Conservation (phyloP, 2,797 vertebrate species). For the Amblyraja radiata region DNA sequence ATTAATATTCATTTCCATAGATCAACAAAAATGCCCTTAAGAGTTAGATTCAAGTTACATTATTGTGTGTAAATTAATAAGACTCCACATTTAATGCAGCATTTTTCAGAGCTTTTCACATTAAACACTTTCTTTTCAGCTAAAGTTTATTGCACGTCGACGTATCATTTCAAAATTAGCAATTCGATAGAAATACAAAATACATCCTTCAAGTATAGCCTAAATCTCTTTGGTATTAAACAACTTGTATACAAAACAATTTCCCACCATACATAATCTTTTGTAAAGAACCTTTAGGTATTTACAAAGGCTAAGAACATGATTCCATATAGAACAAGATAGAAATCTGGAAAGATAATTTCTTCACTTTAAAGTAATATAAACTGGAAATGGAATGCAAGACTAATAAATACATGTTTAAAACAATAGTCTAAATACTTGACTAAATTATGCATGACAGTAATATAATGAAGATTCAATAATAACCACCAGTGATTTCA, state of each 20-base stretch:
- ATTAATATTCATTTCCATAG: neutral
- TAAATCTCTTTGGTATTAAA: neutral
- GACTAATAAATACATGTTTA: neutral
- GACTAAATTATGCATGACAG: neutral
- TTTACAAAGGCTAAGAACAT: neutral
- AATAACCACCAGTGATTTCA: neutral
- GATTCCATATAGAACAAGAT: neutral
- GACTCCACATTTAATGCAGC: neutral
- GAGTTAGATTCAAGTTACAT: neutral
- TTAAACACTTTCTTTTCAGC: too few species aligned
- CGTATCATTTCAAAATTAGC: neutral
- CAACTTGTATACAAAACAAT: too few species aligned
- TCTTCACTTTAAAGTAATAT: neutral
- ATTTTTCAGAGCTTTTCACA: neutral
- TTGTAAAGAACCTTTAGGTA: neutral
- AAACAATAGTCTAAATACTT: too few species aligned
- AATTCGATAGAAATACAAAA: conserved; percentile 5
- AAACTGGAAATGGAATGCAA: neutral
- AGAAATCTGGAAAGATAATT: neutral
- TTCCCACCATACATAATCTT: too few species aligned
- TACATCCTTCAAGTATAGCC: neutral
- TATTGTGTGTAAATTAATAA: neutral
- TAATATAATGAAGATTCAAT: neutral
- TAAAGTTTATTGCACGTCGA: neutral
- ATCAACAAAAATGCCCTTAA: neutral